Base-by-base conservation (phyloP, 2,797 vertebrate genomes). In the Oreochromis mossambicus region DNA sequence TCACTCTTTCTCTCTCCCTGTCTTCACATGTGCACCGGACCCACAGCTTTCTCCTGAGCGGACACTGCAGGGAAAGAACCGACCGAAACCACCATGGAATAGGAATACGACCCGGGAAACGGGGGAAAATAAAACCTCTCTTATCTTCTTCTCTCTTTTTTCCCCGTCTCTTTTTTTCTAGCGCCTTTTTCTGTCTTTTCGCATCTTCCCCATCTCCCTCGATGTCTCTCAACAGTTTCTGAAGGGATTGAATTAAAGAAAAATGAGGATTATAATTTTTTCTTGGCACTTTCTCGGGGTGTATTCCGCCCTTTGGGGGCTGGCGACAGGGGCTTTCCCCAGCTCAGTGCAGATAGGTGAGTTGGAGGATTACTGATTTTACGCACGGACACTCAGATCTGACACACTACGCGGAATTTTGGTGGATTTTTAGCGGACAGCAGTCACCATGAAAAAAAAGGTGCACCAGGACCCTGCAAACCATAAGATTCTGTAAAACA, bases 271-370 rank as follows among this genome's bases (percentile, higher is more conserved):
- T 97, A 97, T 96, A 90, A 77, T 95, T 94, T 94, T 93, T 96
- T 97, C 96, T 97, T 97, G 96, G 95, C 97, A 98, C 96, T 97
- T 98, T 97, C 96, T 98, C 96, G 97, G 98, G 95, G 96, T 99
- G 94, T 98, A 97, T 97, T 98, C 98, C 95, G 97, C 97, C 96
- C 97, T 99, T 95, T 98, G 97, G 97, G 97, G 97, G 94, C 96
- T 98, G 95, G 96, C 97, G 92, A 96, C 98, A 95, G 98, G 98
- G 97, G 98, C 98, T 96, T 99, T 99, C 97, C 98, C 98, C 93
- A 99, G 98, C 98, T 99, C 98, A 82, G 98, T 99, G 92, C 98
- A 99, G 95, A 99, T 99, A 97, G 98, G 98, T 99, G 96, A 99
- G 97, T 97, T 92, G 80, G 84, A 85, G 87, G 87, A 86, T 88